Evolutionary conservation across 2,888 invertebrate species (phyloP).

Genomic region (Epinotia brunnichana): DNA sequence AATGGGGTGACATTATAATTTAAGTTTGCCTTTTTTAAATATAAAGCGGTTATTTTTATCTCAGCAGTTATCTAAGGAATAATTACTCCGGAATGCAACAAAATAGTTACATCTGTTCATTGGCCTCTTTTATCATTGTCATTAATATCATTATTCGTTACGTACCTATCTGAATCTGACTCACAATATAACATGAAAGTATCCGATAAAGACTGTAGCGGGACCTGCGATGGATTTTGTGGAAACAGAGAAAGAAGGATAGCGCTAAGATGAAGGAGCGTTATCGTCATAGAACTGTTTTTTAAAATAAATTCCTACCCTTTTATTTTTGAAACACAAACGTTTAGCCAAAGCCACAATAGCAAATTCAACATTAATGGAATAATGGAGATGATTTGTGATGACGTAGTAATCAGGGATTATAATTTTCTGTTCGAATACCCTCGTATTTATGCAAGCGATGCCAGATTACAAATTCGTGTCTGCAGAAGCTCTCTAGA

Average conservation of each 20-base stretch:
- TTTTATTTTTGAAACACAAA: too few species aligned
- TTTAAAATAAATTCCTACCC: too few species aligned
- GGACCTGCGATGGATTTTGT: too few species aligned
- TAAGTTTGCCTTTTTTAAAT: constrained; percentile 42
- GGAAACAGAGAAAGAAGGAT: too few species aligned
- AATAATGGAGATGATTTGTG: constrained; percentile 12
- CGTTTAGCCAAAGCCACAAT: too few species aligned
- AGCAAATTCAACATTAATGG: neutral
- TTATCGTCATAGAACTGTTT: too few species aligned
- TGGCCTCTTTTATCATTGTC: too few species aligned
- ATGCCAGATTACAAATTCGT: constrained; percentile 12
- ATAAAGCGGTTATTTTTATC: constrained; percentile 49
- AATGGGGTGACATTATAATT: constrained; percentile 63
- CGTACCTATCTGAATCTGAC: too few species aligned
- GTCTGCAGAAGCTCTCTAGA: neutral
- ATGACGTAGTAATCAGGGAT: constrained; percentile 8
- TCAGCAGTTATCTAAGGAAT: constrained; percentile 45
- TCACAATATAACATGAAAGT: too few species aligned
- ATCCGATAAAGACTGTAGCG: too few species aligned
- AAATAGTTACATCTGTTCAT: neutral
- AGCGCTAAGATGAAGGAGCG: too few species aligned
- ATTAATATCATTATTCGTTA: too few species aligned
- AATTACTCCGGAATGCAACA: constrained; percentile 42
- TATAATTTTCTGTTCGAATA: constrained; percentile 9
- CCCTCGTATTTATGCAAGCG: constrained; percentile 3